Conservation (phyloP, 2,797 vertebrate genomes). For the Danio choprae region DNA sequence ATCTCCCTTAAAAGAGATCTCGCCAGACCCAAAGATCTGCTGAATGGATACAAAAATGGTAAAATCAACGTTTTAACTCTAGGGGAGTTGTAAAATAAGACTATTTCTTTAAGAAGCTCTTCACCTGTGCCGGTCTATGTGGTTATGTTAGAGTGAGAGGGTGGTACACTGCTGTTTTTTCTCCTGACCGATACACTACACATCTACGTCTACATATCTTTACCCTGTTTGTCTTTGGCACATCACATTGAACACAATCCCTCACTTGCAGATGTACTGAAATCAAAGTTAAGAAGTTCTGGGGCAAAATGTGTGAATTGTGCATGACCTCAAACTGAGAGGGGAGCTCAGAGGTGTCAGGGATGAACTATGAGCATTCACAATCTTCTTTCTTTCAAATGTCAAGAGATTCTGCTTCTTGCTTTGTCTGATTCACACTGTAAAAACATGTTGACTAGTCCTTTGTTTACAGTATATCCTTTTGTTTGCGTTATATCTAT, state of each 20-base stretch:
- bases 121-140: slow-evolving; percentile 8
- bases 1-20: too few species aligned
- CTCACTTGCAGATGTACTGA: slow-evolving; percentile 17
- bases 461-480: background rate
- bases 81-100: too few species aligned
- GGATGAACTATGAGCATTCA: slow-evolving; percentile 29
- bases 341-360: slow-evolving; percentile 10
- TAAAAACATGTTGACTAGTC: background rate
- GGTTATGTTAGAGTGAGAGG: slow-evolving; percentile 22
- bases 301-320: slow-evolving; percentile 27
- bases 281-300: background rate
- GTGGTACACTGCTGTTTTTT: slow-evolving; percentile 16
- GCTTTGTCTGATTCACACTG: slow-evolving; percentile 10
- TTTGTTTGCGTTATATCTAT: background rate
- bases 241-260: slow-evolving; percentile 44
- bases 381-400: slow-evolving; percentile 16
- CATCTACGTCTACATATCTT: slow-evolving; percentile 39
- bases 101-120: background rate
- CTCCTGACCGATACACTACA: slow-evolving; percentile 23
- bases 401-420: slow-evolving; percentile 5
- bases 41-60: too few species aligned
- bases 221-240: slow-evolving; percentile 2
- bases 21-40: too few species aligned
- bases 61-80: too few species aligned
- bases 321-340: slow-evolving; percentile 42